Evolutionary conservation across 1,140 invertebrate genomes (phyloP).

Genomic region (Brachionus asplanchnoidis): DNA sequence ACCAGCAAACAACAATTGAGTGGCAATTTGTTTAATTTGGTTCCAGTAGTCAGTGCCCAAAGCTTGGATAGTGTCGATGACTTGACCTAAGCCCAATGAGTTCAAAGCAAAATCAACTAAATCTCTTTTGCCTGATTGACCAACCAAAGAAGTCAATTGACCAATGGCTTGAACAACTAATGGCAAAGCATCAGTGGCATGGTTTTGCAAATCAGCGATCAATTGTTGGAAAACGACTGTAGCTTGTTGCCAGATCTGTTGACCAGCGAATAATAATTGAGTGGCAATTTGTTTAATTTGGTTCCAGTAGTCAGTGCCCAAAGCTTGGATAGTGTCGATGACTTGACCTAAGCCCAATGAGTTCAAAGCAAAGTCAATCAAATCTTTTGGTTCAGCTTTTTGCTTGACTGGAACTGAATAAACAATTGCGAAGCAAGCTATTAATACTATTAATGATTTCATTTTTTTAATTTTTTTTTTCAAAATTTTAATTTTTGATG

Average conservation of each 20-base stretch:
- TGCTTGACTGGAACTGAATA: neutral
- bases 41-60: neutral
- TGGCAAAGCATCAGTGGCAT: too few relatives aligned
- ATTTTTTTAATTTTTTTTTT: neutral
- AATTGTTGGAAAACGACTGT: too few relatives aligned
- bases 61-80: neutral
- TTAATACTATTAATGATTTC: neutral
- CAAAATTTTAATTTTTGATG: neutral
- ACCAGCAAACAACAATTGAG: neutral
- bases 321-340: neutral
- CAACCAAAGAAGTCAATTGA: too few relatives aligned
- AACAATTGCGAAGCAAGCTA: neutral
- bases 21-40: neutral
- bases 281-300: too few relatives aligned
- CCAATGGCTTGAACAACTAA: too few relatives aligned
- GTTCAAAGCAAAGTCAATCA: neutral
- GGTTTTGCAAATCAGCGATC: too few relatives aligned
- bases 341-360: conserved; percentile 18
- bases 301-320: neutral
- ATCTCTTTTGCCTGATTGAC: neutral
- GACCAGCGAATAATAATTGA: too few relatives aligned
- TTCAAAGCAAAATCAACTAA: neutral
- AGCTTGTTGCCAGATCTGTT: too few relatives aligned
- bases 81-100: neutral
- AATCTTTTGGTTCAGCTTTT: neutral